A percentile compares a stretch with the other conserved stretches of the same genome.
Evolutionary conservation across 1,140 invertebrate species (phyloP).

Genomic region (Apis laboriosa): DNA sequence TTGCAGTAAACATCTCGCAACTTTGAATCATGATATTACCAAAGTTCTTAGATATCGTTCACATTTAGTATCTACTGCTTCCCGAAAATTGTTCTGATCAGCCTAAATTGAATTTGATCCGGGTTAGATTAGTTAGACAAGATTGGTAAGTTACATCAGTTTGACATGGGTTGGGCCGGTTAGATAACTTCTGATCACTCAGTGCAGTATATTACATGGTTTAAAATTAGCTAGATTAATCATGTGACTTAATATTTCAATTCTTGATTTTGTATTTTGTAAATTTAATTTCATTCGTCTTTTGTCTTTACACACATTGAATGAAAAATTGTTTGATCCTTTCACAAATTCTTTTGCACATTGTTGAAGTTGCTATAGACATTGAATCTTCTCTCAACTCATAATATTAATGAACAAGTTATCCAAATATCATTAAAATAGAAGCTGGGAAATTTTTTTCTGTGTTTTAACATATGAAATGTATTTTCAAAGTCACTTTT

Average conservation of each 20-base stretch:
- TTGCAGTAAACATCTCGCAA: not conserved
- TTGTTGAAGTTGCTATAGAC: no score
- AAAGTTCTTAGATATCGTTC: not conserved
- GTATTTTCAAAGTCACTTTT: no score
- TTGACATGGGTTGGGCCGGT: slow-evolving; percentile 1
- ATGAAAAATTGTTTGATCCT: no score
- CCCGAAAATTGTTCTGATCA: slow-evolving; percentile 1
- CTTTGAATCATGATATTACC: no score
- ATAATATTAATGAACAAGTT: no score
- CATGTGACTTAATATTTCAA: not conserved
- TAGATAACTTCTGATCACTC: slow-evolving; percentile 2
- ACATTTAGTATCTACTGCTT: not conserved
- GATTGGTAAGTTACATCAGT: slow-evolving; percentile 12
- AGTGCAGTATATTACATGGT: not conserved
- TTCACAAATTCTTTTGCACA: no score
- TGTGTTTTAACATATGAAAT: no score
- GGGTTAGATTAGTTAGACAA: slow-evolving; percentile 10
- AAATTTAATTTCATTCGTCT: not conserved
- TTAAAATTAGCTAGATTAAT: not conserved
- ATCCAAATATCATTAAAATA: no score
- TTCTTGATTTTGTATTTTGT: not conserved
- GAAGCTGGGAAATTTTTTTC: no score
- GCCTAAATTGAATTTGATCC: slow-evolving; percentile 14
- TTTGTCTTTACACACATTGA: no score
- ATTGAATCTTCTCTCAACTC: no score